Conservation (phyloP, 2,113 vertebrate species). For the Macaca fascicularis region T2T-MFA8v1.1 NC_088388.1:88514001-88514500, state of each 20-base stretch:
- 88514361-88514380: slow-evolving; percentile 5
- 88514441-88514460: not conserved
- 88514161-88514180: not conserved
- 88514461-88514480: not conserved
- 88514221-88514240: not conserved
- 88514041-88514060: not conserved
- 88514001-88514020: not conserved
- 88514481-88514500: not conserved
- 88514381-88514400: not conserved
- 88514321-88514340: not conserved
- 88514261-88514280: not conserved
- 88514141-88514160: not conserved
- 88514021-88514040: not conserved
- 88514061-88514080: not conserved
- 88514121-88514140: not conserved
- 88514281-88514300: not conserved
- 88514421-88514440: not conserved
- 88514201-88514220: not conserved
- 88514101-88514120: not conserved
- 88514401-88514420: not conserved
- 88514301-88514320: not conserved
- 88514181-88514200: not conserved
- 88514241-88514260: not conserved
- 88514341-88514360: not conserved
- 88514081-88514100: not conserved